phyloP scores from a whole-genome alignment of 2,888 invertebrate species.

The Boloria selene region DNA sequence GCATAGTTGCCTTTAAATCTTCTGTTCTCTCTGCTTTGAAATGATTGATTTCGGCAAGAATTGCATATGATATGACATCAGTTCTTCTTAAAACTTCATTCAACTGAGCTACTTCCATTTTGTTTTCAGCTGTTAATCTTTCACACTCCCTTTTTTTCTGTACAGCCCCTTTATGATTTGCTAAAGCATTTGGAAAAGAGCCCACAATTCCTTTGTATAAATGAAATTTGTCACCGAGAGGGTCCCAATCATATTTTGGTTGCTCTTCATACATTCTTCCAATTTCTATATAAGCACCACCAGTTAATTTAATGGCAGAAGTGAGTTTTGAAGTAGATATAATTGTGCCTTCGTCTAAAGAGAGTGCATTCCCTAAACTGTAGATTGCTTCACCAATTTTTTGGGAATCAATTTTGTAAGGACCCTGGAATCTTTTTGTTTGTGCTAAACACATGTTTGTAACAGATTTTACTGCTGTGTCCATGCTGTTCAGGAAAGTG shows the following conservation, averaged over 20 bases:
- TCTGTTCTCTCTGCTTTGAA: constrained; percentile 93
- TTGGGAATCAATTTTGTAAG: constrained; percentile 94
- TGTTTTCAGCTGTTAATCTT: constrained; percentile 89
- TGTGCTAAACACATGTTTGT: constrained; percentile 91
- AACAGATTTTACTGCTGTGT: constrained; percentile 92
- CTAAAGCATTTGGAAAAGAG: constrained; percentile 94
- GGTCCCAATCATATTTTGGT: constrained; percentile 94
- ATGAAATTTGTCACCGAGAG: constrained; percentile 94
- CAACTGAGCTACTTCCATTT: constrained; percentile 91
- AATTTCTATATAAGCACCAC: constrained; percentile 94
- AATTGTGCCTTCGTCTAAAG: constrained; percentile 87
- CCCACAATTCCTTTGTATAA: constrained; percentile 96
- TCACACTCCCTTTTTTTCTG: constrained; percentile 95
- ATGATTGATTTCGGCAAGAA: constrained; percentile 96
- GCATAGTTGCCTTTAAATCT: constrained; percentile 93
- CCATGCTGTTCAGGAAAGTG: constrained; percentile 92
- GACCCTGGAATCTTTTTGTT: constrained; percentile 91
- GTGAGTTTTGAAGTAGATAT: constrained; percentile 86
- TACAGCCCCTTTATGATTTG: constrained; percentile 93
- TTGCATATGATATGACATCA: constrained; percentile 95
- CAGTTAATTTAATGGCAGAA: constrained; percentile 91
- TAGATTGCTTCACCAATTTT: constrained; percentile 94
- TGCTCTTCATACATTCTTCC: constrained; percentile 95
- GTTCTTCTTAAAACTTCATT: constrained; percentile 91
- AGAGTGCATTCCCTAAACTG: constrained; percentile 91